A percentile compares a stretch with the other conserved stretches of the same genome.
Evolutionary conservation across 2,888 invertebrate genomes (phyloP).

Genomic region (Tetranychus truncatus): DNA sequence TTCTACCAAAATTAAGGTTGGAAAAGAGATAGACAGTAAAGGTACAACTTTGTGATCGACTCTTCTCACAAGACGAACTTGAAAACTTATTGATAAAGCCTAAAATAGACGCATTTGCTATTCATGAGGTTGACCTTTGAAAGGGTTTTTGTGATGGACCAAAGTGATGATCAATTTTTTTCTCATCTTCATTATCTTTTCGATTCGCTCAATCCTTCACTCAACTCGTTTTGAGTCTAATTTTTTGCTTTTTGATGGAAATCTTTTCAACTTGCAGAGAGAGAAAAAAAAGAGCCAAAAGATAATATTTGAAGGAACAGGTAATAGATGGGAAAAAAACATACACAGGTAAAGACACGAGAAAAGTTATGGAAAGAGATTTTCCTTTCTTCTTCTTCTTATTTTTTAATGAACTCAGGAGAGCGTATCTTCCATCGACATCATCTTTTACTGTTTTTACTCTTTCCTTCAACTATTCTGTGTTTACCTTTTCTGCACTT

Average conservation of each 20-base stretch:
- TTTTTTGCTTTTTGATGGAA: background rate
- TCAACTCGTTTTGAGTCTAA: background rate
- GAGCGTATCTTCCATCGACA: background rate
- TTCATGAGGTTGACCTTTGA: too few relatives aligned
- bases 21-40: background rate
- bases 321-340: background rate
- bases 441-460: background rate
- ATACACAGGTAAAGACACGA: background rate
- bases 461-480: background rate
- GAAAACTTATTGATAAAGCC: too few relatives aligned
- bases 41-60: background rate
- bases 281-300: background rate
- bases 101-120: too few relatives aligned
- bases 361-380: background rate
- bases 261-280: background rate
- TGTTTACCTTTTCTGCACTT: background rate
- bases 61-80: background rate
- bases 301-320: background rate
- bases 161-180: background rate
- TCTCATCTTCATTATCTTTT: background rate
- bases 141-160: too few relatives aligned
- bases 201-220: background rate
- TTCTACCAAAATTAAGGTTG: background rate
- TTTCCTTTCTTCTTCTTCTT: too few relatives aligned
- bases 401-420: background rate